Base-by-base conservation (phyloP, 2,113 vertebrate genomes). In the Clinocottus analis region DNA sequence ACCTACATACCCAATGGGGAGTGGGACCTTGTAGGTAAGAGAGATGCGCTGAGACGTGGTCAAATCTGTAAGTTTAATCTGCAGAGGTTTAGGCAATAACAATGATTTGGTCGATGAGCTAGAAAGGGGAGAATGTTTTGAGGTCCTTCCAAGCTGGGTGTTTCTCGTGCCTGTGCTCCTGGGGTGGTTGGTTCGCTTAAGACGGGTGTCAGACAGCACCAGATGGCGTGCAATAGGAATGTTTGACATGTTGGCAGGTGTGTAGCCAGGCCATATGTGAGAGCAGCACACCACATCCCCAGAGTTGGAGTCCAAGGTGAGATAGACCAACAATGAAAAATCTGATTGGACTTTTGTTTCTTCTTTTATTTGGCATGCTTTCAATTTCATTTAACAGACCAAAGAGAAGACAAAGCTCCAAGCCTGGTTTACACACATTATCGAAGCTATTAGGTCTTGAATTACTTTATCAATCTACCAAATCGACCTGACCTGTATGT, bases 1-100 rank as follows among this genome's bases (percentile, higher is more conserved):
- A 95, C 95, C 69, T 97, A 97, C 84, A 96, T 96, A 78, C 93
- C 96, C 58, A 97, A 97, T 11, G 96, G 96, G 67, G 96, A 97
- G 91, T 97, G 96, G 96, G 96, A 97, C 87, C 96, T 97, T 79
- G 95, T 97, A 41, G 96, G 96, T 97, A 93, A 93, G 93, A 79
- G 2, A 69, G 39, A 33, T n/a, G n/a, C n/a, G n/a, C n/a, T n/a
- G n/a, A n/a, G n/a, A 43, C 4, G 41, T 43, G 41, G 41, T 43
- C 13, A 43, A 43, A 4, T 13, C 16, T 45, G 43, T 45, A 16
- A 45, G 17, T 17, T 14, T 13, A 45, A 45, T 45, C 16, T 45
- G 43, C 3, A 1, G 6, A 45, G 14, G 14, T 45, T 45, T 17
- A 45, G 43, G 43, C 1, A 14, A 17, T 45, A n/a, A n/a, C n/a